Evolutionary conservation across 2,888 invertebrate species (phyloP).

Genomic region (Lordiphosa fenestrarum): DNA sequence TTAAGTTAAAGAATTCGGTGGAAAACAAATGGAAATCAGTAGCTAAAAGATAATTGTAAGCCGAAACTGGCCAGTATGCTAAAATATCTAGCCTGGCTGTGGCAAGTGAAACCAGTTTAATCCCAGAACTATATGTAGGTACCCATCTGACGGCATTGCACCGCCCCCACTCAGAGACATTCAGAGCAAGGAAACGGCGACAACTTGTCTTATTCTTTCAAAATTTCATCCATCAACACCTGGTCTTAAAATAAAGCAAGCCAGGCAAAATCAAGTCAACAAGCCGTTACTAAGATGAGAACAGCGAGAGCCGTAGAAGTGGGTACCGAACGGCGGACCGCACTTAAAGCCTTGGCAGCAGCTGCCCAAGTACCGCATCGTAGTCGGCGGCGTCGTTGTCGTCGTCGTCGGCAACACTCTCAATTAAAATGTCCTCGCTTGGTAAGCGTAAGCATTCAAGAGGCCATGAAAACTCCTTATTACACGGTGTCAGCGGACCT

Average conservation of each 20-base stretch:
- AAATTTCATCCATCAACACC: constrained; percentile 68
- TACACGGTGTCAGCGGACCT: constrained; percentile 65
- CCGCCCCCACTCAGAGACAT: neutral
- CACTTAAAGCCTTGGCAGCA: constrained; percentile 62
- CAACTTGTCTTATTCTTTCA: constrained; percentile 9
- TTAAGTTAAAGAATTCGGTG: too few relatives aligned
- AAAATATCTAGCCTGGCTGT: too few relatives aligned
- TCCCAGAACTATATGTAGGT: too few relatives aligned
- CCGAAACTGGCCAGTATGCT: too few relatives aligned
- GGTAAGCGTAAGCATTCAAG: constrained; percentile 74
- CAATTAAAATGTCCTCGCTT: constrained; percentile 76
- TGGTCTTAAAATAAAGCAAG: constrained; percentile 16
- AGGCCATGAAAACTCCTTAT: constrained; percentile 75
- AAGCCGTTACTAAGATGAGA: constrained; percentile 57
- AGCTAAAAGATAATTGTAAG: too few relatives aligned
- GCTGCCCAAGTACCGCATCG: constrained; percentile 72
- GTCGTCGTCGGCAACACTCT: constrained; percentile 60
- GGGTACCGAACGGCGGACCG: constrained; percentile 31
- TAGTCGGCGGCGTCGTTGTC: constrained; percentile 23
- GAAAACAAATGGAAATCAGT: too few relatives aligned
- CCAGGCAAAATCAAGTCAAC: constrained; percentile 48
- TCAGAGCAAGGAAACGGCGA: neutral
- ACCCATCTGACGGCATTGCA: neutral
- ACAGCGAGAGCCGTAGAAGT: constrained; percentile 17
- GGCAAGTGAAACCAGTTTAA: too few relatives aligned